Base-by-base conservation (phyloP, 2,113 vertebrate species). In the Psittacus erithacus region DNA sequence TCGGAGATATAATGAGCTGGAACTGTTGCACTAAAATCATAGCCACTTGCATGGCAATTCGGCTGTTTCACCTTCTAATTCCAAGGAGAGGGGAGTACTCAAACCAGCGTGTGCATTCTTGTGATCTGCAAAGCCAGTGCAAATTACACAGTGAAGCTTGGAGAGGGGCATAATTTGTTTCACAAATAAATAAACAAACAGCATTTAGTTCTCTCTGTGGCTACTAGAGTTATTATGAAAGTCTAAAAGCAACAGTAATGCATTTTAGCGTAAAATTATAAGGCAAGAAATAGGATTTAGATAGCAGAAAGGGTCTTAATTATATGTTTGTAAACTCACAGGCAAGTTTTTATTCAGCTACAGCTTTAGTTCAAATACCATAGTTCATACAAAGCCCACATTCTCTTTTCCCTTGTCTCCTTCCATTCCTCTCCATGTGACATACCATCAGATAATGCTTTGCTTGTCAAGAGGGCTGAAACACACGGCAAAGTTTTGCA, bases 181-280 rank as follows among this genome's bases (percentile, higher is more conserved):
- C 96, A 96, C 93, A 98, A 98, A 97, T 98, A 98, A 98, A 98
- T 98, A 98, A 98, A 98, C 97, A 98, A 98, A 98, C 97, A 98
- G 98, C 96, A 96, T 98, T 98, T 84, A 28, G 69, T 93, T 97
- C 83, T 52, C 8, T 97, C 90, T 96, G 74, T 96, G 90, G 92
- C 90, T 96, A 90, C 88, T 82, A 81, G 73, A 98, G 96, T 98
- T 98, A 98, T 97, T 98, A 96, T 90, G 92, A 96, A 98, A 98
- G 97, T 98, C 96, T 95, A 97, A 96, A 98, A 98, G 95, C 98
- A 99, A 98, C 97, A 97, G 94, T 96, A 98, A 98, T 94, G 94
- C 86, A 97, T 88, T 97, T 96, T 97, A 98, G 98, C 97, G 97
- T 98, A 93, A 98, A 99, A 99, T 98, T 98, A 98, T 97, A 98